Percentiles rank a stretch among this genome's conserved stretches.
Conservation (phyloP, 2,888 invertebrate genomes). For the Chrysolina haemoptera region DNA sequence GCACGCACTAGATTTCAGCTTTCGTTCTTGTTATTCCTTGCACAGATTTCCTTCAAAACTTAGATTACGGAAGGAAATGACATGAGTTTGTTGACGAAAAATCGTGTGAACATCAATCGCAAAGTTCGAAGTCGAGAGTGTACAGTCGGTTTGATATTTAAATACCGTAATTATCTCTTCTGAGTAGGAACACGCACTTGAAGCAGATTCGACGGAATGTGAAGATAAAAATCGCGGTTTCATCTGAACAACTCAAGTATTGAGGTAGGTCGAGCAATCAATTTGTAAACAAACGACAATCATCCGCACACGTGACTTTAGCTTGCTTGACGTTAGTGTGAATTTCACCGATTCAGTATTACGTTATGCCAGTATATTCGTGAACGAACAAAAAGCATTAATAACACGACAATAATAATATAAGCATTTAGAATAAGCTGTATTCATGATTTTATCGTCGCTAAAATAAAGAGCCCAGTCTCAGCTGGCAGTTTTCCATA, state of each 20-base stretch:
- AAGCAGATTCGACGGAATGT: background rate
- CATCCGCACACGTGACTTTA: conserved; percentile 10
- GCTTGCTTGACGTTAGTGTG: background rate
- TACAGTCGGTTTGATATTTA: background rate
- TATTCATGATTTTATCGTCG: background rate
- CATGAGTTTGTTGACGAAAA: conserved; percentile 26
- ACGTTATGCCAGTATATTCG: background rate
- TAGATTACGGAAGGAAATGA: conserved; percentile 39
- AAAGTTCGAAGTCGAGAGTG: background rate
- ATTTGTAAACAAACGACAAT: conserved; percentile 19
- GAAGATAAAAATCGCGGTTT: conserved; percentile 2
- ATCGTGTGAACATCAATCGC: background rate
- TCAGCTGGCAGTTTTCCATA: conserved; percentile 9
- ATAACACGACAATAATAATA: conserved; percentile 9
- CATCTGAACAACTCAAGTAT: background rate
- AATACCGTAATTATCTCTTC: background rate
- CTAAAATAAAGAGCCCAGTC: background rate
- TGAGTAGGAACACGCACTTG: background rate
- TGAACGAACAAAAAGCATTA: background rate
- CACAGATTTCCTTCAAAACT: conserved; percentile 43
- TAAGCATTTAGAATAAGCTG: background rate
- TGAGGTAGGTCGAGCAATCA: conserved; percentile 3
- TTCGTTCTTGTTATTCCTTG: conserved; percentile 46
- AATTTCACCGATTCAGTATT: background rate
- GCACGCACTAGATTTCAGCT: conserved; percentile 47